phyloP scores from a whole-genome alignment of 2,888 invertebrate genomes.

The Platycnemis pennipes region DNA sequence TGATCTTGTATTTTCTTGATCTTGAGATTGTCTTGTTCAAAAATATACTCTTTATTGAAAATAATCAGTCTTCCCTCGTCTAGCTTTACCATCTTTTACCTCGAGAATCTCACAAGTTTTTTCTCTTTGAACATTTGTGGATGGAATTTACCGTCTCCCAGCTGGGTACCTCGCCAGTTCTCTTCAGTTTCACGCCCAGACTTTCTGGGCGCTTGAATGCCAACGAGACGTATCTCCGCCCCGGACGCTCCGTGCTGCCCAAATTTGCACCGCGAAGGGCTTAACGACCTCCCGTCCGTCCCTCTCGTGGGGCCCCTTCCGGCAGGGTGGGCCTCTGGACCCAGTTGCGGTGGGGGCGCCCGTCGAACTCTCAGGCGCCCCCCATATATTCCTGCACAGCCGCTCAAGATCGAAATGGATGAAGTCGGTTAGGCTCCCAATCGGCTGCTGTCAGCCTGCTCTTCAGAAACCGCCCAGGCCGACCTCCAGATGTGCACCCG shows the following conservation, averaged over 20 bases:
- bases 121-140: no score
- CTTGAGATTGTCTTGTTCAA: no score
- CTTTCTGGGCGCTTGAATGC: not conserved
- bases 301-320: not conserved
- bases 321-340: not conserved
- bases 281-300: not conserved
- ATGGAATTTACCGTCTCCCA: not conserved
- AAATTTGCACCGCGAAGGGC: not conserved
- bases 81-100: no score
- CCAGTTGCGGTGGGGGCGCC: not conserved
- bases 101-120: no score
- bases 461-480: not conserved
- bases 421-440: not conserved
- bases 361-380: not conserved
- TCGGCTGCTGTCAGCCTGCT: not conserved
- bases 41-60: no score
- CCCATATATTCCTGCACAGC: not conserved
- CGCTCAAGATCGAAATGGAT: not conserved
- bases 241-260: not conserved
- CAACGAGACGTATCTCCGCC: constrained; percentile 1
- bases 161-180: not conserved
- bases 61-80: no score
- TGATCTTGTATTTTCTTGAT: no score
- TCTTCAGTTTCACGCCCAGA: not conserved
- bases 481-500: not conserved